Conservation (phyloP, 2,113 vertebrate genomes). For the Corythornis madagascariensis region DNA sequence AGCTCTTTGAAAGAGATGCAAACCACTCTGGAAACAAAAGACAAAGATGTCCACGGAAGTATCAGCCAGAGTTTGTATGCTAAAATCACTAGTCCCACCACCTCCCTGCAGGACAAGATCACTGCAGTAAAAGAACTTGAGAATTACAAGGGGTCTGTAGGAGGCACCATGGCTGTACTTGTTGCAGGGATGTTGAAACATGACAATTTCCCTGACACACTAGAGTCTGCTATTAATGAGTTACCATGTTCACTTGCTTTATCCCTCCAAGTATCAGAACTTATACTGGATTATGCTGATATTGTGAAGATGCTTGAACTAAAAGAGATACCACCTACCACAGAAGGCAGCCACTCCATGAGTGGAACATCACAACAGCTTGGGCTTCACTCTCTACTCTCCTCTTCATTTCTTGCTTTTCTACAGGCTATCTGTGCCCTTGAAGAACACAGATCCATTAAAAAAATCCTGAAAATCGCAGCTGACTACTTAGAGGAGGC, state of each 20-base stretch:
- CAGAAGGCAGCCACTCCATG: background rate
- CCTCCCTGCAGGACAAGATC: background rate
- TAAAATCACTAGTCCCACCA: background rate
- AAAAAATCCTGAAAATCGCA: background rate
- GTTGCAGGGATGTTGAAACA: conserved; percentile 23
- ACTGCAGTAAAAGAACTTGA: background rate
- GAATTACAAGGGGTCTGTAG: background rate
- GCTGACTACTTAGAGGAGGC: conserved; percentile 46
- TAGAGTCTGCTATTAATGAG: conserved; percentile 41
- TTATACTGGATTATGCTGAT: conserved; percentile 28
- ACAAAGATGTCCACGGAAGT: background rate
- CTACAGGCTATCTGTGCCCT: background rate
- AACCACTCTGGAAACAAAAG: background rate
- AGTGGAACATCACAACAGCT: background rate
- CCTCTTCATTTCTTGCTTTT: background rate
- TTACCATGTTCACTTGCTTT: conserved; percentile 38
- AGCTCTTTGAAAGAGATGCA: conserved; percentile 60
- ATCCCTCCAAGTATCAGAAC: conserved; percentile 51
- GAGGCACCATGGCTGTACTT: background rate
- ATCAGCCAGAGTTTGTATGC: background rate
- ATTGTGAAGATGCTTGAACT: background rate
- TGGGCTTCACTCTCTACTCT: background rate
- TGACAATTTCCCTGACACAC: background rate
- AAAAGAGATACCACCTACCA: background rate
- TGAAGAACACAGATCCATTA: background rate